phyloP scores from a whole-genome alignment of 2,797 vertebrate genomes.

The Pangasius krempfi region DNA sequence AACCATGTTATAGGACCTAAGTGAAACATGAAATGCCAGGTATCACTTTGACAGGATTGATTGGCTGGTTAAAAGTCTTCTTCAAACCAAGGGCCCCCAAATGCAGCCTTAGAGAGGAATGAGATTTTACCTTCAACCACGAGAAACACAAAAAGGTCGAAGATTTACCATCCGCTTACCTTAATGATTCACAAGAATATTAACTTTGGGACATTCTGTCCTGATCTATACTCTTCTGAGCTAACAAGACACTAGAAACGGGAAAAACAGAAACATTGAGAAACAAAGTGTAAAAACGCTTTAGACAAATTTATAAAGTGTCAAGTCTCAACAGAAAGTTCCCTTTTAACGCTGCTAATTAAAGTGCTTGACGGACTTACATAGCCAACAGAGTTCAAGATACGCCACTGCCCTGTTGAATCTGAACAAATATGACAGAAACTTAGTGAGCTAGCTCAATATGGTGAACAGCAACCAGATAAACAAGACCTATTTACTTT shows the following conservation, averaged over 20 bases:
- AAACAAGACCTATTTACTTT: background rate
- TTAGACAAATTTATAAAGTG: background rate
- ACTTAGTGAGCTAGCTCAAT: background rate
- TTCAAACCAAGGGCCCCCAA: background rate
- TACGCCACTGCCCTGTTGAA: background rate
- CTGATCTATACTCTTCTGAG: background rate
- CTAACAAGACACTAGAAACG: background rate
- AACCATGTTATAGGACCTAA: background rate
- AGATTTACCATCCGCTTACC: background rate
- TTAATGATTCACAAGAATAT: background rate
- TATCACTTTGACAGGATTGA: background rate
- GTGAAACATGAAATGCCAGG: background rate
- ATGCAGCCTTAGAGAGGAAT: background rate
- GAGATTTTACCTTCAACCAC: background rate
- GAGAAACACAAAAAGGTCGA: background rate
- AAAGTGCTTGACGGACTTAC: background rate
- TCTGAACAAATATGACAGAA: background rate
- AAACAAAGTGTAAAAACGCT: background rate
- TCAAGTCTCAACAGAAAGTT: background rate
- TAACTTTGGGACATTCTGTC: background rate
- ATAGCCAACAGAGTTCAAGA: background rate
- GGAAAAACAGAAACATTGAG: background rate
- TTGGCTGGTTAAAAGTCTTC: background rate
- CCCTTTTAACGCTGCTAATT: background rate
- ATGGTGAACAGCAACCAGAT: background rate